phyloP scores from a whole-genome alignment of 1,140 invertebrate genomes.

The Geopemphigus sp. region DNA sequence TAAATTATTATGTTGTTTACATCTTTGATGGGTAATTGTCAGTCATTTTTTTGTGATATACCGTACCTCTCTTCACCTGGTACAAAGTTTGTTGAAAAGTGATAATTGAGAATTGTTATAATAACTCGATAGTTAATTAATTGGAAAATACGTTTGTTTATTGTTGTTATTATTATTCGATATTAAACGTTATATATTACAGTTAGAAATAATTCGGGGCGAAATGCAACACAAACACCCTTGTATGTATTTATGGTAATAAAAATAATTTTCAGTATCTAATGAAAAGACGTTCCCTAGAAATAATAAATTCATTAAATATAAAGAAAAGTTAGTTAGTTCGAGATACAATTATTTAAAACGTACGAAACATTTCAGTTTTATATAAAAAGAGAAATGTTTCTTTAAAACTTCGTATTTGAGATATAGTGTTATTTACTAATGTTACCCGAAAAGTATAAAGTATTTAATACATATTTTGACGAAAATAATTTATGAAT shows the following conservation, averaged over 20 bases:
- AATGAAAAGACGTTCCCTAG: not conserved
- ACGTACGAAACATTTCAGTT: no score
- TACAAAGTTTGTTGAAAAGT: constrained; percentile 22
- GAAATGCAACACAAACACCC: not conserved
- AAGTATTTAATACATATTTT: not conserved
- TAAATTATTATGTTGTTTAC: not conserved
- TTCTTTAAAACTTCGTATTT: not conserved
- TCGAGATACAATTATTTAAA: no score
- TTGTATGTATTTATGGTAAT: no score
- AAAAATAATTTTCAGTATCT: not conserved
- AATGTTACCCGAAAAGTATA: not conserved
- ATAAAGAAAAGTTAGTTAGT: no score
- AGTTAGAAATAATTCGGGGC: not conserved
- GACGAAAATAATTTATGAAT: no score
- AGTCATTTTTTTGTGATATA: not conserved
- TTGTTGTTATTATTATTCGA: not conserved
- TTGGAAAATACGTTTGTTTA: not conserved
- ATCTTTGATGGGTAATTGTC: not conserved
- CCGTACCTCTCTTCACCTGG: not conserved
- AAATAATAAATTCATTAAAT: not conserved
- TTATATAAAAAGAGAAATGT: not conserved
- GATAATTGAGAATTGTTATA: not conserved
- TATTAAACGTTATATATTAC: not conserved
- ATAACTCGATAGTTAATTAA: not conserved
- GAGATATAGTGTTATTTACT: not conserved